Base-by-base conservation (phyloP, 1,140 invertebrate genomes). In the Luehdorfia chinensis region DNA sequence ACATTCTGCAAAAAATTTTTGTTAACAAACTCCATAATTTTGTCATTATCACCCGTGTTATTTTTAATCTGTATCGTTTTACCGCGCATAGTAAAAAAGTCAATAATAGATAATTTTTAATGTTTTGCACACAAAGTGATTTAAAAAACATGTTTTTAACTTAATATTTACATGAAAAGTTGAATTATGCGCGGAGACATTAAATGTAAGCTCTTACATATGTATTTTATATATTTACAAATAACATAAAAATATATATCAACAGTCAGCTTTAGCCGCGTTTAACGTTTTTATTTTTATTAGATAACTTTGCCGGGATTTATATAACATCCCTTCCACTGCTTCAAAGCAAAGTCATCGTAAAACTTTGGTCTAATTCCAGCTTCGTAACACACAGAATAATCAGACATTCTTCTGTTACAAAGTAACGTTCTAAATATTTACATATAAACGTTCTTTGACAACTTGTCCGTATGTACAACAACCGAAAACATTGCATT, bases 281-380 rank as follows among this genome's bases (percentile, higher is more conserved):
- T 59, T 51, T 48, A 47, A 50, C 12, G 18, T 58, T 67, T 63
- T 62, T 46, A 59, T 47, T 54, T 65, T 66, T 64, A 69, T 55
- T 19, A 0, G 39, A 43, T 55, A 63, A 74, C 70, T 81, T 72
- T 77, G 71, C 77, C 57, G 50, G 49, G 43, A 55, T 66, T 68
- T 68, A 47, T 68, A 75, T 64, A 66, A 39, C 45, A 63, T 60
- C 47, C 55, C 47, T 55, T 28, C 59, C 50, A 59, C 63, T 57
- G 51, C 50, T 57, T 49, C 61, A 55, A 21, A 12, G 83, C 79
- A 83, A 86, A 86, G 79, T 65, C 58, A 76, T 83, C 79, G 75
- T 75, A 75, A 78, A 71, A 86, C 86, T 88, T 88, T 88, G 86
- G 86, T 86, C 81, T 87, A 84, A 75, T 84, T 88, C 87, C 87